Conservation (phyloP, 2,113 vertebrate genomes). For the Tringa solitaria region DNA sequence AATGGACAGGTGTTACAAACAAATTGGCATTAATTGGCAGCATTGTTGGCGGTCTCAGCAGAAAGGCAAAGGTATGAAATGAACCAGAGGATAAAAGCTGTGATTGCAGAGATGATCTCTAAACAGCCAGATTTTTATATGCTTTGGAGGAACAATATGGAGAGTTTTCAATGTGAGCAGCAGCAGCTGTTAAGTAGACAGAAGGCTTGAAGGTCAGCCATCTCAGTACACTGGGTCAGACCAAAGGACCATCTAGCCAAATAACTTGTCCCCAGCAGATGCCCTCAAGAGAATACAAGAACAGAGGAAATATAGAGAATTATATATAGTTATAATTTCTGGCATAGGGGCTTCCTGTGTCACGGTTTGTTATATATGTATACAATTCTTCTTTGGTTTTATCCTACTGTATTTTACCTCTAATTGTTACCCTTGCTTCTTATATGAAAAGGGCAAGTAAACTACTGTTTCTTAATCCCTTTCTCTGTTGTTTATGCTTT, state of each 20-base stretch:
- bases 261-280: background rate
- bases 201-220: background rate
- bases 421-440: background rate
- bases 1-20: slow-evolving; percentile 18
- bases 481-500: background rate
- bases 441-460: background rate
- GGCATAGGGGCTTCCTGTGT: background rate
- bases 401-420: background rate
- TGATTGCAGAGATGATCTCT: background rate
- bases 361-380: background rate
- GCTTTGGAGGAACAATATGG: background rate
- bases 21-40: slow-evolving; percentile 4
- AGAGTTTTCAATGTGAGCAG: background rate
- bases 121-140: background rate
- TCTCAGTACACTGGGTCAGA: background rate
- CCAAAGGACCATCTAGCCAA: background rate
- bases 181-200: background rate
- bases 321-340: background rate
- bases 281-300: background rate
- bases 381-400: background rate
- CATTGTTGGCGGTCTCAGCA: background rate
- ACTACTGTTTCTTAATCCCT: background rate
- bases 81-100: background rate
- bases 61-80: background rate
- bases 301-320: background rate